Evolutionary conservation across 2,888 invertebrate genomes (phyloP), one percentile per base, ranked within the genome.

Genomic region (Heterodera filipjevi): DNA sequence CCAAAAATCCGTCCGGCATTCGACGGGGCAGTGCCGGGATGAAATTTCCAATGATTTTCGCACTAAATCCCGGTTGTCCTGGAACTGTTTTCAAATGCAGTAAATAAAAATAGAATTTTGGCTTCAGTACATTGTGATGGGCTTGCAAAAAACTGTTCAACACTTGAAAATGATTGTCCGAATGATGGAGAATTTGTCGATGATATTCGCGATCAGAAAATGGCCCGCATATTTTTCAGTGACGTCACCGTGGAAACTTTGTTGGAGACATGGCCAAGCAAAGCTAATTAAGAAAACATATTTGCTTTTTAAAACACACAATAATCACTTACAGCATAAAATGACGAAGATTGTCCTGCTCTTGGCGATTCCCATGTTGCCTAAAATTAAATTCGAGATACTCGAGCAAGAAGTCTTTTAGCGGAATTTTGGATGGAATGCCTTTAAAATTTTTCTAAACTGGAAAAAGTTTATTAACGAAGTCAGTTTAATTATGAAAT

Each of bases 211-310:
- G 27, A 99, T 92, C 72, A 99, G 91, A 73, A 97, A 91, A 90
- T 98, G 98, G 0, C 98, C 99, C 89, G 98, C 96, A 90, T 98
- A 99, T 86, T 95, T 93, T 3, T 96, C 96, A 2, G 96, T 95
- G 0, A 97, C 96, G 90, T 98, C 98, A 95, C 95, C 90, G 96
- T 96, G 35, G 94, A 79, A 79, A 46, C 66, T 77, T 46, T 76
- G 46, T 0, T 96, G 92, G 76, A 99, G 91, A 90, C 96, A 98
- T 0, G 98, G 98, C 98, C 99, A 99, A 0, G 98, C 98, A 90
- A 96, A 99, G 0, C 75, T 75, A 5, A 44, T 66, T 66, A 32
- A 27, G 66, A 6, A 74, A 49, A 30, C 27, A 53, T 35, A n/a
- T n/a, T n/a, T n/a, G n/a, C n/a, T n/a, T n/a, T n/a, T n/a, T n/a